Conservation (phyloP, 64 coral and sea anemone species). For the Actinia tenebrosa region DNA sequence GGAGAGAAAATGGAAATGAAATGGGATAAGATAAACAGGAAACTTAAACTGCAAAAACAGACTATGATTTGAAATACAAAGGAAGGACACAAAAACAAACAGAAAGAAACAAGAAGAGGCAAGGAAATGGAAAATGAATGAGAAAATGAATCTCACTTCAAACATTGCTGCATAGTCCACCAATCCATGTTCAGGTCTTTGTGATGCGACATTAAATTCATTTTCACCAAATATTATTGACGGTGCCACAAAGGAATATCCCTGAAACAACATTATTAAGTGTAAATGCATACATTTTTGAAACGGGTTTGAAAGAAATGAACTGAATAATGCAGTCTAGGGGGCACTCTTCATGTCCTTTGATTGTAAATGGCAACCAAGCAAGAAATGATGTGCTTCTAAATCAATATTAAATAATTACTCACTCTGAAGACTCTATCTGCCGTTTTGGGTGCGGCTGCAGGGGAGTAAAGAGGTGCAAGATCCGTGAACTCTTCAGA, state of each 20-base stretch:
- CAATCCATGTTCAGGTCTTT: conserved; percentile 66
- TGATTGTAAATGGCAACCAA: too few species aligned
- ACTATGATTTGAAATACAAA: too few species aligned
- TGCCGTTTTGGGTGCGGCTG: conserved; percentile 80
- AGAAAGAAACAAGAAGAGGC: not conserved
- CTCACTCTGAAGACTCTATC: conserved; percentile 89
- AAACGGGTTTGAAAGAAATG: too few species aligned
- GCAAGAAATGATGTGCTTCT: too few species aligned
- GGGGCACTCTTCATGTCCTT: too few species aligned
- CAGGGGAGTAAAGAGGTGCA: conserved; percentile 88
- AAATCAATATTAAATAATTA: not conserved
- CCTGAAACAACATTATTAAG: conserved; percentile 26
- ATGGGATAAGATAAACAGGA: too few species aligned
- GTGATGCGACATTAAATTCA: conserved; percentile 60
- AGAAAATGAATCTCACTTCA: conserved; percentile 53
- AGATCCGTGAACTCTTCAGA: conserved; percentile 97
- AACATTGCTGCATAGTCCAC: conserved; percentile 96
- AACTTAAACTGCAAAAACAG: too few species aligned
- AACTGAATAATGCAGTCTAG: too few species aligned
- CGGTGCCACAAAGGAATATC: conserved; percentile 97
- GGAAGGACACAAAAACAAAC: not conserved
- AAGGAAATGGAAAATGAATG: not conserved
- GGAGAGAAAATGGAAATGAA: too few species aligned
- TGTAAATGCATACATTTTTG: too few species aligned
- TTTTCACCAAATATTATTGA: conserved; percentile 97